A percentile compares a stretch with the other conserved stretches of the same genome.
phyloP scores from a whole-genome alignment of 1,140 invertebrate genomes.

The Pogonognathellus flavescens region DNA sequence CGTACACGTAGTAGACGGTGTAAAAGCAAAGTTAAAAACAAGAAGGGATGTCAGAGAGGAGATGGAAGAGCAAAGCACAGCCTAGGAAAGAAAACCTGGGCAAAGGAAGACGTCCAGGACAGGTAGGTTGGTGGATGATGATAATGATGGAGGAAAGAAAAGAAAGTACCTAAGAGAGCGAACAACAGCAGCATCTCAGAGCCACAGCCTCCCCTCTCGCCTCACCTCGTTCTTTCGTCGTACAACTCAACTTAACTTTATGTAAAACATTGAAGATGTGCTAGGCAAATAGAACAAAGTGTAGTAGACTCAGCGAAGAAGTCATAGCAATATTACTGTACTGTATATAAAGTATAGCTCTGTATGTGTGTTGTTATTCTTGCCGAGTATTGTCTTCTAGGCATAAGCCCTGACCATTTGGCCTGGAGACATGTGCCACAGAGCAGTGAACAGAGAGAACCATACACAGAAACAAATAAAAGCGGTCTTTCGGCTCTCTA shows the following conservation, averaged over 20 bases:
- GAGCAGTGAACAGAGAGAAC: background rate
- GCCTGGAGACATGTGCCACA: slow-evolving; percentile 44
- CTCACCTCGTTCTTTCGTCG: slow-evolving; percentile 24
- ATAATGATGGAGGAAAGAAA: slow-evolving; percentile 36
- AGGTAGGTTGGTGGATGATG: slow-evolving; percentile 24
- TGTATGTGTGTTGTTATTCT: slow-evolving; percentile 22
- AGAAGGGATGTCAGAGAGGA: background rate
- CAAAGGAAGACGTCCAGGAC: background rate
- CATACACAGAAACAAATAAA: background rate
- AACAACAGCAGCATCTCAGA: slow-evolving; percentile 11
- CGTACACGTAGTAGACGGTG: background rate
- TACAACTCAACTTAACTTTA: slow-evolving; percentile 30
- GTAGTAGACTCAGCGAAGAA: too few relatives aligned
- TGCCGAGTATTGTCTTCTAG: slow-evolving; percentile 26
- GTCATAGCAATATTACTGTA: too few relatives aligned
- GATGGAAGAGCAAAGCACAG: background rate
- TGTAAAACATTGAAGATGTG: background rate
- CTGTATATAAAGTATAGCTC: background rate
- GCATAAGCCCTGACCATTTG: slow-evolving; percentile 40
- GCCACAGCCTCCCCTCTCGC: background rate
- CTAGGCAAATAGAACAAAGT: slow-evolving; percentile 34
- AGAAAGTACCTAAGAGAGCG: background rate
- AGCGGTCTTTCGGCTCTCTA: too few relatives aligned
- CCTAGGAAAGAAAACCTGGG: background rate
- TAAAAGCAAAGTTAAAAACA: background rate